Percentiles rank a stretch among this genome's conserved stretches.
Conservation (phyloP, 2,797 vertebrate genomes). For the Petrocephalus schoutedeni region DNA sequence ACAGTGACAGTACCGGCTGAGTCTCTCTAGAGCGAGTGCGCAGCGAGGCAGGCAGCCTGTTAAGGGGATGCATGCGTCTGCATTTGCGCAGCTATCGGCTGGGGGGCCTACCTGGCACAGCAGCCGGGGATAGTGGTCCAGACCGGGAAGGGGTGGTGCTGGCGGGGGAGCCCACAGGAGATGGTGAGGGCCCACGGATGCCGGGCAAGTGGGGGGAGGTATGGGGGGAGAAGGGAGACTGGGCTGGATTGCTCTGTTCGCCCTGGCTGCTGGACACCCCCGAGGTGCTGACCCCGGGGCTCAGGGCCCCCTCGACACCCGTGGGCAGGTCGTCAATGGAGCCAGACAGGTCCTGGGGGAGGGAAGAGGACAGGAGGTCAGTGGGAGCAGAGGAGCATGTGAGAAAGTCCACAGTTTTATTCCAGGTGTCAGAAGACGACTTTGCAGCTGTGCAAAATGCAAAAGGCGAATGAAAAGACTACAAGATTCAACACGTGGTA, state of each 20-base stretch:
- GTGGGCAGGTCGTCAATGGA: conserved; percentile 97
- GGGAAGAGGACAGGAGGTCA: background rate
- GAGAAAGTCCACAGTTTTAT: background rate
- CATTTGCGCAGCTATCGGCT: background rate
- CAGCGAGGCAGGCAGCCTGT: background rate
- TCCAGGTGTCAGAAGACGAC: background rate
- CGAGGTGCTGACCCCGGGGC: conserved; percentile 95
- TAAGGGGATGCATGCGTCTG: background rate
- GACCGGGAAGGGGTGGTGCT: conserved; percentile 89
- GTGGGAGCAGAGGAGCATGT: background rate
- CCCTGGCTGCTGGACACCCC: conserved; percentile 98
- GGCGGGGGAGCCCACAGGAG: conserved; percentile 91
- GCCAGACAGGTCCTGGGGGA: conserved; percentile 86
- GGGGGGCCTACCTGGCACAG: conserved; percentile 77
- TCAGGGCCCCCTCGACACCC: conserved; percentile 91
- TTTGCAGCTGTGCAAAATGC: no score
- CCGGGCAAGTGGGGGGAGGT: conserved; percentile 94
- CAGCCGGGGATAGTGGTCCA: conserved; percentile 88
- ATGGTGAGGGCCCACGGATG: conserved; percentile 89
- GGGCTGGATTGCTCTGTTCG: conserved; percentile 97
- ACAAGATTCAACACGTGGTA: background rate
- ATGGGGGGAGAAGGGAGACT: conserved; percentile 98
- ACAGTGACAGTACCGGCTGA: background rate
- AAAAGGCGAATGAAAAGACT: background rate
- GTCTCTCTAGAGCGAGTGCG: background rate